phyloP scores from a whole-genome alignment of 1,140 invertebrate genomes.

The Trypoxylus dichotomus region DNA sequence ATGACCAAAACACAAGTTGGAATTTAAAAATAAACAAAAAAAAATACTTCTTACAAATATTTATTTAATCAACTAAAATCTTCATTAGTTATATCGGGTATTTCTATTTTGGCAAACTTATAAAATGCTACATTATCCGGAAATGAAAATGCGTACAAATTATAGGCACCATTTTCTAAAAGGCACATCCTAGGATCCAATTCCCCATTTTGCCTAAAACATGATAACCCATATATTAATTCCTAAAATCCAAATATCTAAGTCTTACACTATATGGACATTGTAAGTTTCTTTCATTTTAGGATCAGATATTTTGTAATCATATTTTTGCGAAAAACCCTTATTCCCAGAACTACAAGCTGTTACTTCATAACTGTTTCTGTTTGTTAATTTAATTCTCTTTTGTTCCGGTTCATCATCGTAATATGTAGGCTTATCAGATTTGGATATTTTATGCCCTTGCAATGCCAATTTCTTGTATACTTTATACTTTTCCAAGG shows the following conservation, averaged over 20 bases:
- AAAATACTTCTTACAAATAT: too few species aligned
- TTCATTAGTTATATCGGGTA: slow-evolving; percentile 6
- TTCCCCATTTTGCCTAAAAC: not conserved
- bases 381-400: not conserved
- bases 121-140: not conserved
- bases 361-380: not conserved
- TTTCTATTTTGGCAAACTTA: not conserved
- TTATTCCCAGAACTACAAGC: not conserved
- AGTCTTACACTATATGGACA: not conserved
- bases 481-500: slow-evolving; percentile 42
- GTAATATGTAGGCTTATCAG: not conserved
- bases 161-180: not conserved
- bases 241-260: not conserved
- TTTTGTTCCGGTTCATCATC: not conserved
- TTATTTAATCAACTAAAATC: not conserved
- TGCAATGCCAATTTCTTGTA: slow-evolving; percentile 46
- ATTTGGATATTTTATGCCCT: slow-evolving; percentile 36
- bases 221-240: not conserved
- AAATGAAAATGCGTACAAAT: not conserved
- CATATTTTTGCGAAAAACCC: not conserved
- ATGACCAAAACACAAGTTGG: too few species aligned
- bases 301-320: not conserved
- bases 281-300: not conserved
- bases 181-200: not conserved
- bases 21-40: too few species aligned